These are phyloP conservation scores for Dicrostonyx torquatus DNA, from an alignment of 2,797 vertebrate species.

Conservation along the genomic window DNA sequence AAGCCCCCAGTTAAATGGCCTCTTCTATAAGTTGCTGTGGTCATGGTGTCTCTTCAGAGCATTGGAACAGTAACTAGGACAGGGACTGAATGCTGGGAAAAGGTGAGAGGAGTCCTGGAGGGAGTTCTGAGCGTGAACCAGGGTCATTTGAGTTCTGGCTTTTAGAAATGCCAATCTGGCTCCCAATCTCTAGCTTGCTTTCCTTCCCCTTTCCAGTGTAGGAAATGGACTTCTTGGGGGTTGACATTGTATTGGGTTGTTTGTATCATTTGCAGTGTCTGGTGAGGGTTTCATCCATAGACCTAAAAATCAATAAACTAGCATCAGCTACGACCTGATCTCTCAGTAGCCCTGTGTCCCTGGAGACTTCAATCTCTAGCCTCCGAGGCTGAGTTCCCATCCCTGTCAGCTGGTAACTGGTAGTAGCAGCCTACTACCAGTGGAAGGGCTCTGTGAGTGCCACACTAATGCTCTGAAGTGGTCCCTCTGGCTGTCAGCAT, in stretches of 20 bases:
- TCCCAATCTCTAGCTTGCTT: not conserved
- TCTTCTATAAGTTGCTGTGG: not conserved
- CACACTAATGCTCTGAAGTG: not conserved
- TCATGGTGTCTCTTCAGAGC: not conserved
- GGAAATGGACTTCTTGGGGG: not conserved
- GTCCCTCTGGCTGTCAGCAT: not conserved
- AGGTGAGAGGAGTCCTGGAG: not conserved
- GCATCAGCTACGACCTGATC: not conserved
- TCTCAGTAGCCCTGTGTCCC: not conserved
- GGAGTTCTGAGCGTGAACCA: not conserved
- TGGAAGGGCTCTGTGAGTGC: not conserved
- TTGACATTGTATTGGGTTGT: not conserved
- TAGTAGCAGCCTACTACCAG: not conserved
- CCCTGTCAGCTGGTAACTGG: not conserved
- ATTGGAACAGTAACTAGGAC: not conserved
- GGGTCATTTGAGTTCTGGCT: not conserved
- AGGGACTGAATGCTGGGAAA: not conserved
- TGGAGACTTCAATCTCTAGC: not conserved
- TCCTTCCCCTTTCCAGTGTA: not conserved
- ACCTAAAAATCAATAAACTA: not conserved
- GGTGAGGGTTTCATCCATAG: not conserved
- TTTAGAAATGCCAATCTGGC: not conserved
- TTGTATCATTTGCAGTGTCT: not conserved
- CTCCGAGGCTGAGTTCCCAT: conserved; percentile 19
- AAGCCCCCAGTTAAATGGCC: not conserved